Evolutionary conservation across 2,113 vertebrate species (phyloP).

Genomic region (Austrofundulus limnaeus): DNA sequence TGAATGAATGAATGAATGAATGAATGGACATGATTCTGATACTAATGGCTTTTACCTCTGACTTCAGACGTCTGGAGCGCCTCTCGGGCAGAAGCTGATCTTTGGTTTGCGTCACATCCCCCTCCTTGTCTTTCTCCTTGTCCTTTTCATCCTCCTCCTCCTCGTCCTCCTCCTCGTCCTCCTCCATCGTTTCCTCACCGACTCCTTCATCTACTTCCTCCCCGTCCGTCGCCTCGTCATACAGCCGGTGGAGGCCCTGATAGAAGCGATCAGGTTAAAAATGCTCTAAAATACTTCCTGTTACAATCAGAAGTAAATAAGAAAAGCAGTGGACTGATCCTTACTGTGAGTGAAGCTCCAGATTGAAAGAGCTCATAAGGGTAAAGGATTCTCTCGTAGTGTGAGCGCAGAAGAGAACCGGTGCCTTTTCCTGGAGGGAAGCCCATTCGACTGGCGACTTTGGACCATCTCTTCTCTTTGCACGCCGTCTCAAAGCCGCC

Average conservation of each 20-base stretch:
- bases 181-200: slow-evolving; percentile 67
- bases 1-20: too few relatives aligned
- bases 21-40: neutral
- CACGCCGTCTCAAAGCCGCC: slow-evolving; percentile 93
- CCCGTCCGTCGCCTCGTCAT: slow-evolving; percentile 69
- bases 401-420: slow-evolving; percentile 89
- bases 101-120: slow-evolving; percentile 62
- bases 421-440: slow-evolving; percentile 91
- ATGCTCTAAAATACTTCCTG: neutral
- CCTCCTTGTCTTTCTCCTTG: slow-evolving; percentile 59
- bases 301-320: neutral
- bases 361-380: slow-evolving; percentile 98
- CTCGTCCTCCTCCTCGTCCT: slow-evolving; percentile 73
- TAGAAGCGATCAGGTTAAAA: neutral
- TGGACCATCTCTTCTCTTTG: slow-evolving; percentile 97
- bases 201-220: slow-evolving; percentile 78
- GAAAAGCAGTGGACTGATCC: slow-evolving; percentile 34
- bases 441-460: slow-evolving; percentile 90
- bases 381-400: slow-evolving; percentile 94
- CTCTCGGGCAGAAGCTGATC: slow-evolving; percentile 68
- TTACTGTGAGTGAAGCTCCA: slow-evolving; percentile 94
- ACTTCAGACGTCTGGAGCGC: slow-evolving; percentile 79
- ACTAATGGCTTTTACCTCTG: slow-evolving; percentile 66
- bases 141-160: slow-evolving; percentile 74
- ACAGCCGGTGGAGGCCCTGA: slow-evolving; percentile 77